Percentiles rank a stretch among this genome's conserved stretches.
phyloP scores from a whole-genome alignment of 53 echinoderm and acorn worm genomes.

The Paracentrotus lividus region DNA sequence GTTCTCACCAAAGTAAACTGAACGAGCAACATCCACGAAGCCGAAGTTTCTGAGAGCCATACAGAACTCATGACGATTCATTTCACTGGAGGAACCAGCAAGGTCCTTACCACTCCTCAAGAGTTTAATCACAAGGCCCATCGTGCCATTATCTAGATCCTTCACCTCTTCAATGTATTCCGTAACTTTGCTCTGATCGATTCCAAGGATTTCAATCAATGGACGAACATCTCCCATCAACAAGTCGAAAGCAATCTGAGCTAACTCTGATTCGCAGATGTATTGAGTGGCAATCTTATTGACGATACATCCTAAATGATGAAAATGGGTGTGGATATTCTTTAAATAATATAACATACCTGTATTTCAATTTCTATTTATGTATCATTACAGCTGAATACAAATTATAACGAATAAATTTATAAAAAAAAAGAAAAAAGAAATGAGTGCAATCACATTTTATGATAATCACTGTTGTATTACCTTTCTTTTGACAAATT shows the following conservation, averaged over 20 bases:
- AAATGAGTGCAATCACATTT: too few species aligned
- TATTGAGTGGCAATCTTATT: background rate
- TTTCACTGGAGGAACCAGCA: too few species aligned
- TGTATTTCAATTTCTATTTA: too few species aligned
- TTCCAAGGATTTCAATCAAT: background rate
- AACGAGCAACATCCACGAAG: background rate
- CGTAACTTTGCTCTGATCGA: background rate
- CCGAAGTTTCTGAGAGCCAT: background rate
- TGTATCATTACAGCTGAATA: too few species aligned
- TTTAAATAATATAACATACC: too few species aligned
- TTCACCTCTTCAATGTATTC: background rate
- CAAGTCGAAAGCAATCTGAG: background rate
- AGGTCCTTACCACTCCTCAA: background rate
- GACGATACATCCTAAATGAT: background rate
- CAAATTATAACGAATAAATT: too few species aligned
- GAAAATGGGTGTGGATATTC: too few species aligned
- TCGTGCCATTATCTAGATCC: background rate
- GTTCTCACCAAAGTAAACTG: background rate
- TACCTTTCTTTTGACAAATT: too few species aligned
- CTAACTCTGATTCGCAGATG: background rate
- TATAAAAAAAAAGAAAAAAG: too few species aligned
- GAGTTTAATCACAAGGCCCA: background rate
- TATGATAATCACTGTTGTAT: too few species aligned
- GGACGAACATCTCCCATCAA: background rate
- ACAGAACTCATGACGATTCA: background rate